Percentiles rank a stretch among this genome's conserved stretches.
Conservation (phyloP, 2,888 invertebrate genomes). For the Protonemura montana region DNA sequence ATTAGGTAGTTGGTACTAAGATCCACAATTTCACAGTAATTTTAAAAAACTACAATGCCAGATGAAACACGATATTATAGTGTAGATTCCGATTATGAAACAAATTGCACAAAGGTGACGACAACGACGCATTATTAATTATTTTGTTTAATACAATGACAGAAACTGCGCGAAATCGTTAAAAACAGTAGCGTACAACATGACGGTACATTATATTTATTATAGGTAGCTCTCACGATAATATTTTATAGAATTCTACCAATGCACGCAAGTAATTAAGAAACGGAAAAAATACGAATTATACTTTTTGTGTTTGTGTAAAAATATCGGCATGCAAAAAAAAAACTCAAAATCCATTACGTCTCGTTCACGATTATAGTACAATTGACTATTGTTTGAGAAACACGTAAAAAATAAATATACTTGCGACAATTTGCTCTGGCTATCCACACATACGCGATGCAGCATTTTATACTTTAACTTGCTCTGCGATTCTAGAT, state of each 20-base stretch:
- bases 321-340: conserved; percentile 3
- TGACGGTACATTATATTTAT: background rate
- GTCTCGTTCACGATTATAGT: background rate
- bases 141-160: background rate
- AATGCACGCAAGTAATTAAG: background rate
- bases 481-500: background rate
- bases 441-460: background rate
- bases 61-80: conserved; percentile 12
- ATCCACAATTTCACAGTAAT: conserved; percentile 21
- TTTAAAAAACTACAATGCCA: conserved; percentile 28
- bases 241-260: background rate
- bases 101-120: conserved; percentile 7
- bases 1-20: conserved; percentile 22
- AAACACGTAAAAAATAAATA: conserved; percentile 7
- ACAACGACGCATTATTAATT: conserved; percentile 7
- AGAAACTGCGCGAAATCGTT: conserved; percentile 7
- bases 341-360: background rate
- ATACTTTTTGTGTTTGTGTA: conserved; percentile 4
- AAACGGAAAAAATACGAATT: background rate
- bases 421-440: conserved; percentile 12
- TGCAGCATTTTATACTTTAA: background rate
- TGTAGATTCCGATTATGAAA: conserved; percentile 12
- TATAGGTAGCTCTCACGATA: conserved; percentile 2
- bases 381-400: conserved; percentile 12
- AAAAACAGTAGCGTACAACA: background rate